Evolutionary conservation across 2,113 vertebrate species (phyloP), one percentile per base, ranked within the genome.

Genomic region (Anguilla rostrata): DNA sequence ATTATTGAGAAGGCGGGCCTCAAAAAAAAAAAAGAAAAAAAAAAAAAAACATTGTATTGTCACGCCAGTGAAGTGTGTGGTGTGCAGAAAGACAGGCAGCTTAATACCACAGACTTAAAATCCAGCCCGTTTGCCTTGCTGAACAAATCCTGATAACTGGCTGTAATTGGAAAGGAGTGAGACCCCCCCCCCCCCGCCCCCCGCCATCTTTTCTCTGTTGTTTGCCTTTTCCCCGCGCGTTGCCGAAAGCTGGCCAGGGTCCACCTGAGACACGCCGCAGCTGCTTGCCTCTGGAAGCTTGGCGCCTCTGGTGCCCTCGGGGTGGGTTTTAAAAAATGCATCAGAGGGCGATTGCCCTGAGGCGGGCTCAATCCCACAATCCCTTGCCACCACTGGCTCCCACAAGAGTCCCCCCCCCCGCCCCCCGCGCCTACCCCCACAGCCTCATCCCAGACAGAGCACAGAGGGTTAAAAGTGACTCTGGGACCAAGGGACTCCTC

Each of bases 121-220:
- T 60, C 46, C 53, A n/a, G 43, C 29, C 39, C 53, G 39, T 60
- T 63, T 81, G 26, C 5, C 20, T 57, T 85, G 53, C 78, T 26
- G 53, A 16, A 60, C 2, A 71, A 85, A 43, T 56, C 46, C 16
- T 80, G 78, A 85, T 85, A 79, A 80, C 53, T 57, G 22, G 34
- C 84, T 39, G 84, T 20, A 22, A 56, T 63, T 63, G 34, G 71
- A 85, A 46, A 41, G 71, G 18, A 39, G 84, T 79, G 39, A n/a
- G 14, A 26, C 57, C 12, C 29, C 34, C 78, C 34, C 18, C 18
- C n/a, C 49, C 29, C 34, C 78, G 11, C 18, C 18, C n/a, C 66
- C 7, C 5, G n/a, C 60, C 18, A 20, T 3, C 60, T 66, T 66
- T 66, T 6, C 1, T 20, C 5, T 66, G 22, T 66, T 66, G 60